These are phyloP conservation scores for Metacarcinus magister DNA, from an alignment of 2,888 invertebrate genomes.

Conservation along the genomic window DNA sequence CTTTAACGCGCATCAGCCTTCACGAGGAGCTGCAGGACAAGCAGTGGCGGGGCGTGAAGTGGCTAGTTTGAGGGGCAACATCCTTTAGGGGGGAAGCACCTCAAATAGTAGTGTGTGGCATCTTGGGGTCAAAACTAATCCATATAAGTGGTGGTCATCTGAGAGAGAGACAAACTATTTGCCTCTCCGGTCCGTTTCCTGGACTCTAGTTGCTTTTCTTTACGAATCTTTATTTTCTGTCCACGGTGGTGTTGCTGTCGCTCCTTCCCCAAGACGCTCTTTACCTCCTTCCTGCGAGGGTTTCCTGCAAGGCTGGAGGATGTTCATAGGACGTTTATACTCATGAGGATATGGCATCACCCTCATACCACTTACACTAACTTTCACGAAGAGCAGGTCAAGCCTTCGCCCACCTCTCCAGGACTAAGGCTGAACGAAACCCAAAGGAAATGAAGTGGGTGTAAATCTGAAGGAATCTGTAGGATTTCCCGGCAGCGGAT, in stretches of 20 bases:
- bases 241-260: slow-evolving; percentile 53
- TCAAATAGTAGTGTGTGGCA: slow-evolving; percentile 63
- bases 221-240: slow-evolving; percentile 67
- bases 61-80: not conserved
- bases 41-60: not conserved
- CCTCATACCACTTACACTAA: not conserved
- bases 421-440: slow-evolving; percentile 66
- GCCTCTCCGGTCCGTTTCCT: slow-evolving; percentile 66
- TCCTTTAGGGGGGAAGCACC: not conserved
- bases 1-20: not conserved
- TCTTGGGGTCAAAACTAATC: slow-evolving; percentile 75
- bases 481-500: slow-evolving; percentile 73
- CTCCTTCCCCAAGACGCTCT: not conserved
- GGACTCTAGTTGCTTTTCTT: slow-evolving; percentile 59
- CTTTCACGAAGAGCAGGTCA: not conserved
- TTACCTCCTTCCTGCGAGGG: not conserved
- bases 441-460: slow-evolving; percentile 59
- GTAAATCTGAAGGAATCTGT: slow-evolving; percentile 77
- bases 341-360: slow-evolving; percentile 9
- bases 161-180: slow-evolving; percentile 76
- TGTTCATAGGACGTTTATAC: not conserved
- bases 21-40: not conserved
- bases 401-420: not conserved
- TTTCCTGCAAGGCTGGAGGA: not conserved
- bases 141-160: slow-evolving; percentile 80